Evolutionary conservation across 2,113 vertebrate species (phyloP), one percentile per base, ranked within the genome.

Genomic region (Xerus inauris): DNA sequence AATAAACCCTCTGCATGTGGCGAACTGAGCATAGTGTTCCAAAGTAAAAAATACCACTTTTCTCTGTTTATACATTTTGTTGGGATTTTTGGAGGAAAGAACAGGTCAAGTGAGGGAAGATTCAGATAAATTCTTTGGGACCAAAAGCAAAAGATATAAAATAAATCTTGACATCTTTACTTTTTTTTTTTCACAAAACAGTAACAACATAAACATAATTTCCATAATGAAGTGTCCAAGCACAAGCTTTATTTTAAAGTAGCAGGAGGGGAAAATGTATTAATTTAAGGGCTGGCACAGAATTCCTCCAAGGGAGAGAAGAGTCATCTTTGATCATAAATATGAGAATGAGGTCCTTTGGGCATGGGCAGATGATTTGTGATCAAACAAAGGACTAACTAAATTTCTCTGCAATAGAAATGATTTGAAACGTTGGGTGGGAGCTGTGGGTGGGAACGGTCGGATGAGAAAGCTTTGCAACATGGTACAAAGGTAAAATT

Each of bases 311-410:
- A 71, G 75, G 73, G 89, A 83, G 49, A 87, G 45, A 95, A 71
- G 57, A 95, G 77, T 87, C 95, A n/a, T 80, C 22, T 89, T 94
- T 35, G 19, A 94, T 94, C 71, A 91, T 94, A 95, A 97, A 93
- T 92, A 76, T 42, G 30, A 93, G 71, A 65, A 93, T 95, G 54
- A 83, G 49, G 64, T 86, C 93, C 87, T 82, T 89, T 96, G 86
- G 96, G 93, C 83, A 87, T 26, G 87, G 95, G 67, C 95, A 97
- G 95, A 97, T 97, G 91, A 84, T 96, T 96, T 93, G 89, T 38
- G 47, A 93, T 95, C 77, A 96, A 94, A 96, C 76, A 96, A 71
- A 96, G 75, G 40, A 64, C 76, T 87, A 59, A 62, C 83, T 89
- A 83, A 89, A 76, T 26, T 54, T 10, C 65, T 89, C 42, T 93